Evolutionary conservation across 2,888 invertebrate species (phyloP).

Genomic region (Ptychoptera contaminata): DNA sequence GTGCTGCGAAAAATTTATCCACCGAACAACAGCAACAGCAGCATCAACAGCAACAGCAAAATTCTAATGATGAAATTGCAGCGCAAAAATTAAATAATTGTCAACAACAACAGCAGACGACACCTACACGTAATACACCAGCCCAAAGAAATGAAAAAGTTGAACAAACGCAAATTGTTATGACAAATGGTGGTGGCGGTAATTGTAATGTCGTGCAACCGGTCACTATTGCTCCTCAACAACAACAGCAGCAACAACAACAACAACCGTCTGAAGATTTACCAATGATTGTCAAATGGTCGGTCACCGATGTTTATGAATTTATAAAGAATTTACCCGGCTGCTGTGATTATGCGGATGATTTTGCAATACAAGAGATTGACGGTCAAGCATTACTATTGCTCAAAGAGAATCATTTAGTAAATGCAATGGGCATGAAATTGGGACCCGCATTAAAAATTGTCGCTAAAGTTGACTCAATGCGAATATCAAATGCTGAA

Average conservation of each 20-base stretch:
- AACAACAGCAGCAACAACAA: constrained; percentile 1
- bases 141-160: not conserved
- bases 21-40: not conserved
- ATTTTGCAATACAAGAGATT: constrained; percentile 88
- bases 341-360: constrained; percentile 84
- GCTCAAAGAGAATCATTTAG: constrained; percentile 84
- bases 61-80: not conserved
- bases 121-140: too few species aligned
- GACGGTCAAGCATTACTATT: constrained; percentile 89
- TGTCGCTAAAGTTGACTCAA: constrained; percentile 76
- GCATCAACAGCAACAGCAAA: not conserved
- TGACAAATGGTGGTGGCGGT: not conserved
- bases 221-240: not conserved
- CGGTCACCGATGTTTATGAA: constrained; percentile 77
- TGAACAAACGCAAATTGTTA: not conserved
- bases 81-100: not conserved
- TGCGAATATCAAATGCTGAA: constrained; percentile 23
- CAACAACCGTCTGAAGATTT: constrained; percentile 14
- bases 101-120: too few species aligned
- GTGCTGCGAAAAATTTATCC: constrained; percentile 18
- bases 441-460: constrained; percentile 92
- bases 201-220: too few species aligned
- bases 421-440: constrained; percentile 89
- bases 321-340: constrained; percentile 81
- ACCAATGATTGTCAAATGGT: constrained; percentile 28